A percentile compares a stretch with the other conserved stretches of the same genome.
Conservation (phyloP, 2,888 invertebrate genomes). For the Agonopterix heracliana region DNA sequence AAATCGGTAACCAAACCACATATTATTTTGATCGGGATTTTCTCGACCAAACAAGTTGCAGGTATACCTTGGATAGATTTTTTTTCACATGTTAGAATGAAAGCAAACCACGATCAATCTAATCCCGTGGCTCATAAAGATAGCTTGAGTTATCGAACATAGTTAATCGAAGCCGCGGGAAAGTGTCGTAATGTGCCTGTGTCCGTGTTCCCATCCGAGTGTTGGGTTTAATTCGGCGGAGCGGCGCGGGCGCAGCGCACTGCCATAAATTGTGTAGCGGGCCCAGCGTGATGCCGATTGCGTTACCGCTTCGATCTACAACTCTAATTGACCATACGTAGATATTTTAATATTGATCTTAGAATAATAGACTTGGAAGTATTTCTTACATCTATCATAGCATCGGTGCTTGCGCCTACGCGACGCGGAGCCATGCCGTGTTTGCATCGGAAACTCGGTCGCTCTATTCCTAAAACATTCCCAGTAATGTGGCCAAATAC, state of each 20-base stretch:
- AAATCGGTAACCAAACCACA: too few species aligned
- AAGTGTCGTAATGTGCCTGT: conserved; percentile 9
- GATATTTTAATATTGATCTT: conserved; percentile 32
- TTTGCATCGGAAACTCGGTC: too few species aligned
- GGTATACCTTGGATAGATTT: too few species aligned
- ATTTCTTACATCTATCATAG: not conserved
- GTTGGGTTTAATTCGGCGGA: conserved; percentile 40
- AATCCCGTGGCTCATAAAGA: not conserved
- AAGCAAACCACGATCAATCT: too few species aligned
- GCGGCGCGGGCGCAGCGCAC: conserved; percentile 27
- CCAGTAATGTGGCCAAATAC: too few species aligned
- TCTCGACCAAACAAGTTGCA: too few species aligned
- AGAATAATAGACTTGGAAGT: not conserved
- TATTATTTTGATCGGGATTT: too few species aligned
- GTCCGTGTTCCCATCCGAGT: conserved; percentile 2
- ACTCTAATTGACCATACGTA: conserved; percentile 46
- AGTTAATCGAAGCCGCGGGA: conserved; percentile 18
- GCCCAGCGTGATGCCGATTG: conserved; percentile 59
- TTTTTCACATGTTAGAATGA: too few species aligned
- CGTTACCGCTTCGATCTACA: conserved; percentile 16
- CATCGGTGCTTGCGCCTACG: not conserved
- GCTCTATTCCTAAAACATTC: too few species aligned
- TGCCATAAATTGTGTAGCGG: conserved; percentile 40
- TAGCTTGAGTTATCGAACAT: conserved; percentile 12
- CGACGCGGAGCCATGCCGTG: too few species aligned